Percentiles rank a stretch among this genome's conserved stretches.
These are phyloP conservation scores for Oreohelix idahoensis DNA, from an alignment of 1,140 invertebrate species.

Conservation along the genomic window DNA sequence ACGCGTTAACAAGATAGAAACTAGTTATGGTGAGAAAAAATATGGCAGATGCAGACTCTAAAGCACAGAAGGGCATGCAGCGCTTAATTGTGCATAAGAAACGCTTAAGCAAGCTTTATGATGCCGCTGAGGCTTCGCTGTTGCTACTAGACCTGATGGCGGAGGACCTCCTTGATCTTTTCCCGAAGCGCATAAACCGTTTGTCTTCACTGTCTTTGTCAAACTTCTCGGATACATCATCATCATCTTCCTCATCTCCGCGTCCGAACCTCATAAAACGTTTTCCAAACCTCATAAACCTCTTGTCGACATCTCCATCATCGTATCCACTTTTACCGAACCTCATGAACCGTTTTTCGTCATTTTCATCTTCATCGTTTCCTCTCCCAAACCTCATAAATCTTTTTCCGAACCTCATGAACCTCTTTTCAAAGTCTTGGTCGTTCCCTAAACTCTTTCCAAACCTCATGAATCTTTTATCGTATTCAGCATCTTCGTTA, in stretches of 20 bases:
- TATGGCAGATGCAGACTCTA: no score
- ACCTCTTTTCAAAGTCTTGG: slow-evolving; percentile 49
- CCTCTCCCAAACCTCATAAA: slow-evolving; percentile 64
- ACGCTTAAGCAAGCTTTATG: no score
- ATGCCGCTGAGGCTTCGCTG: no score
- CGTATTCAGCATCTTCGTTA: slow-evolving; percentile 30
- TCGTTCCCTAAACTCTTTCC: slow-evolving; percentile 41
- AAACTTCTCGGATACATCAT: neutral
- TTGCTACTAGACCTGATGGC: no score
- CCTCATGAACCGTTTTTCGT: slow-evolving; percentile 60
- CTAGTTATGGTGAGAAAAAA: no score
- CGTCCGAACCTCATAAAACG: slow-evolving; percentile 62
- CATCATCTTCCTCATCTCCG: neutral
- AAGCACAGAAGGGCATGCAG: no score
- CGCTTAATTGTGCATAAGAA: no score
- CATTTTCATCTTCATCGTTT: no score
- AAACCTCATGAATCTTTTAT: slow-evolving; percentile 57
- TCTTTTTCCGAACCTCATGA: slow-evolving; percentile 61
- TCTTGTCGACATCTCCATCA: slow-evolving; percentile 23
- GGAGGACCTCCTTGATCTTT: neutral
- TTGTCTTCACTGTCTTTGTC: neutral
- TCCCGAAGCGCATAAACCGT: slow-evolving; percentile 57
- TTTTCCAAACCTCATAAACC: slow-evolving; percentile 41
- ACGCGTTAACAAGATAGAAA: no score
- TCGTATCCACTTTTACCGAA: slow-evolving; percentile 51